Conservation (phyloP, 1,140 invertebrate species). For the Drosophila albomicans region DNA sequence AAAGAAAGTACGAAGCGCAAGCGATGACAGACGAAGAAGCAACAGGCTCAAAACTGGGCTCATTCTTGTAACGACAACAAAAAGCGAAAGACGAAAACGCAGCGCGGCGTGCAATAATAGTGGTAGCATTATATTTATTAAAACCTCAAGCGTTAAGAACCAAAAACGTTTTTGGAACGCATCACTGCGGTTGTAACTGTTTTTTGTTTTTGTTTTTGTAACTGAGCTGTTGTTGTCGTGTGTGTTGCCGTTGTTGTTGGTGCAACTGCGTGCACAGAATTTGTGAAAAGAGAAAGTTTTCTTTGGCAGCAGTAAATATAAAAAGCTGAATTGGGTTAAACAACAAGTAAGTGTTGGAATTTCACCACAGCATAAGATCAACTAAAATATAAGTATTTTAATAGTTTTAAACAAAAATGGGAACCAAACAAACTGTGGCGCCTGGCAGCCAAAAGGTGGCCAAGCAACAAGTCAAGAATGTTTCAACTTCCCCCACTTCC, state of each 20-base stretch:
- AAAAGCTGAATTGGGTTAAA: constrained; percentile 17
- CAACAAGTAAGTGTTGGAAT: constrained; percentile 15
- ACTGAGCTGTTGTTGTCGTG: constrained; percentile 5
- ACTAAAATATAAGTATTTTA: neutral
- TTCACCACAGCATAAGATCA: constrained; percentile 18
- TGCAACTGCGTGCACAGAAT: constrained; percentile 68
- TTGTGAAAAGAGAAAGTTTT: constrained; percentile 81
- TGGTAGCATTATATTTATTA: neutral
- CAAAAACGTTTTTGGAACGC: constrained; percentile 33
- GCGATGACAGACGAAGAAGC: constrained; percentile 8
- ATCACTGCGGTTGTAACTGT: constrained; percentile 35
- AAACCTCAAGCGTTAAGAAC: constrained; percentile 21
- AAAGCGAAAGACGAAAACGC: neutral
- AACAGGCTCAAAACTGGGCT: constrained; percentile 18
- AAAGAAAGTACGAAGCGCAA: constrained; percentile 18
- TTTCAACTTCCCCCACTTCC: neutral
- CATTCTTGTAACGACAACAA: constrained; percentile 12
- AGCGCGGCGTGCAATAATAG: neutral
- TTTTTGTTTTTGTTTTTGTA: constrained; percentile 2
- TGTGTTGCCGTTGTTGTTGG: constrained; percentile 34
- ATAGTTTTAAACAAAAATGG: constrained; percentile 32
- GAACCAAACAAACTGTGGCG: constrained; percentile 58
- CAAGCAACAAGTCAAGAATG: neutral
- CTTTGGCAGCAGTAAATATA: neutral
- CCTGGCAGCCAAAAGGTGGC: constrained; percentile 9